Evolutionary conservation across 2,113 vertebrate genomes (phyloP).

Genomic region (Ammospiza nelsoni): DNA sequence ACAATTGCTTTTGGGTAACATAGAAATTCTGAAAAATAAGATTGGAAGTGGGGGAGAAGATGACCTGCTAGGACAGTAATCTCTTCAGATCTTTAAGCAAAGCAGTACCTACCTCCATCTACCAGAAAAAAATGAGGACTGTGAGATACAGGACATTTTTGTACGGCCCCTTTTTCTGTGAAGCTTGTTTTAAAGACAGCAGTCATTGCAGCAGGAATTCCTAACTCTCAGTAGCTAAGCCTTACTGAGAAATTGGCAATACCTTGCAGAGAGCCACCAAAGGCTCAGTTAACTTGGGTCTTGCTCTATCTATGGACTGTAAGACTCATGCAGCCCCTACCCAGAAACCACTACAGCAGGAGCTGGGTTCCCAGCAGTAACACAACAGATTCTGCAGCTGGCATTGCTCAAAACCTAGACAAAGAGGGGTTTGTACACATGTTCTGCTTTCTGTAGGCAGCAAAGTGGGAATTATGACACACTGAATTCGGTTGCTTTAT

Average conservation of each 20-base stretch:
- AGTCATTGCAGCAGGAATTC: not conserved
- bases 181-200: not conserved
- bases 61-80: not conserved
- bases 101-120: not conserved
- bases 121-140: not conserved
- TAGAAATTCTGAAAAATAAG: not conserved
- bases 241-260: not conserved
- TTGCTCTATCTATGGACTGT: not conserved
- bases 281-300: not conserved
- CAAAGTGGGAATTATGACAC: not conserved
- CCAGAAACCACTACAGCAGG: not conserved
- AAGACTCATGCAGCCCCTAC: not conserved
- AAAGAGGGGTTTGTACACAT: not conserved
- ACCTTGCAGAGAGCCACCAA: not conserved
- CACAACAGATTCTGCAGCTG: not conserved
- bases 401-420: not conserved
- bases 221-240: not conserved
- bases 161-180: not conserved
- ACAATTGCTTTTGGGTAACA: not conserved
- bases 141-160: not conserved
- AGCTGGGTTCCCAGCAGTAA: not conserved
- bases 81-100: not conserved
- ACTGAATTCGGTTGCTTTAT: conserved; percentile 32
- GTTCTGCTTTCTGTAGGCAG: conserved; percentile 6
- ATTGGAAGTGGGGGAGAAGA: not conserved